These are phyloP conservation scores for Endomychus coccineus DNA, from an alignment of 2,888 invertebrate genomes.

Conservation along the genomic window DNA sequence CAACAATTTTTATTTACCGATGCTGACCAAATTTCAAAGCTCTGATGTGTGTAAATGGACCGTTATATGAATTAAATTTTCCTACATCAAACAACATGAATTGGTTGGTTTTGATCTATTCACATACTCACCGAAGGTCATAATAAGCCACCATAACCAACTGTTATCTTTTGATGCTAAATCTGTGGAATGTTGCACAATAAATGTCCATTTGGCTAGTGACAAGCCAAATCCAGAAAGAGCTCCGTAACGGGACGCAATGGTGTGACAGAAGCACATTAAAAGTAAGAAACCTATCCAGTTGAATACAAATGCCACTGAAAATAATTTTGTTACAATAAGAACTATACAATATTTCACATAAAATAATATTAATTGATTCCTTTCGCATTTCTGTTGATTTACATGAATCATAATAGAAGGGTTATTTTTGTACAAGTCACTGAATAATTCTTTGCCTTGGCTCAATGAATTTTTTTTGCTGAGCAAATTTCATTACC, in stretches of 20 bases:
- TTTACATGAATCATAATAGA: no score
- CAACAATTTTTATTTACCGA: no score
- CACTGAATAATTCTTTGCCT: no score
- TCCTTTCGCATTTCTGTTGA: no score
- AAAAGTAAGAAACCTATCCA: slow-evolving; percentile 90
- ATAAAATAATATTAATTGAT: no score
- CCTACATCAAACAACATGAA: slow-evolving; percentile 4
- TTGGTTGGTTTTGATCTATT: no score
- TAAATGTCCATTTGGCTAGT: slow-evolving; percentile 90
- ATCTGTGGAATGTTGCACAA: slow-evolving; percentile 86
- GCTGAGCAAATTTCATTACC: no score
- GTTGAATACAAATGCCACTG: slow-evolving; percentile 91
- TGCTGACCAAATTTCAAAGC: no score
- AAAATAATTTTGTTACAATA: slow-evolving; percentile 27
- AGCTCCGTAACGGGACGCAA: slow-evolving; percentile 88
- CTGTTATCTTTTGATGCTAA: slow-evolving; percentile 80
- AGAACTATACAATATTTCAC: neutral
- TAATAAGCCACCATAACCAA: slow-evolving; percentile 89
- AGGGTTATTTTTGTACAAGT: no score
- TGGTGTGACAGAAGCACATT: slow-evolving; percentile 91
- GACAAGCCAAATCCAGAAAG: slow-evolving; percentile 88
- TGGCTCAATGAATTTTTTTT: no score
- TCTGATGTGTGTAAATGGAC: no score
- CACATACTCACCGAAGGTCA: slow-evolving; percentile 78
- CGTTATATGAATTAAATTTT: neutral